phyloP scores from a whole-genome alignment of 2,888 invertebrate genomes.

The Chrysolina americana region DNA sequence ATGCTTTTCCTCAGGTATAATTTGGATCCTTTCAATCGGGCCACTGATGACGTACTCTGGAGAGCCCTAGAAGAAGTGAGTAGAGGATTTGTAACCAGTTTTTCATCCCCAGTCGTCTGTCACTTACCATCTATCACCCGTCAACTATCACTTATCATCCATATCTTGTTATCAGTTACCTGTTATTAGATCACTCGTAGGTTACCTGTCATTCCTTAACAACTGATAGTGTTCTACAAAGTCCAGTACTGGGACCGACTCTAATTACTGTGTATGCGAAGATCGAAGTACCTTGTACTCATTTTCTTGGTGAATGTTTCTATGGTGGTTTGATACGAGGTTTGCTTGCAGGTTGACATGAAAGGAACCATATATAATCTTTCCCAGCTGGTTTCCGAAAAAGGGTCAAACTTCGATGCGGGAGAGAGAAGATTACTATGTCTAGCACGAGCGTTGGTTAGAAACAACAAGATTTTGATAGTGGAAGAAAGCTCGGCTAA shows the following conservation, averaged over 20 bases:
- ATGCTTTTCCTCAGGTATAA: constrained; percentile 73
- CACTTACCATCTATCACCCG: too few species aligned
- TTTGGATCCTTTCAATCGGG: constrained; percentile 85
- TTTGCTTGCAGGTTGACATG: constrained; percentile 77
- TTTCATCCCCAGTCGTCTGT: too few species aligned
- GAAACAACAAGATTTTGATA: constrained; percentile 84
- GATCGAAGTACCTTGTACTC: neutral
- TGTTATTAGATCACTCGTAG: too few species aligned
- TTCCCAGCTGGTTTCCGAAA: constrained; percentile 79
- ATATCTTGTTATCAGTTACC: too few species aligned
- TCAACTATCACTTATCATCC: neutral
- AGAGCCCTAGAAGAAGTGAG: constrained; percentile 78
- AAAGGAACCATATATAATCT: constrained; percentile 79
- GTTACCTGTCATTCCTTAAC: too few species aligned
- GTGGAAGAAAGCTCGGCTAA: constrained; percentile 95
- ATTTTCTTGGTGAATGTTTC: too few species aligned
- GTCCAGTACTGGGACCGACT: too few species aligned
- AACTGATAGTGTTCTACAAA: too few species aligned
- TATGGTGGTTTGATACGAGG: too few species aligned
- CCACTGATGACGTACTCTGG: constrained; percentile 82
- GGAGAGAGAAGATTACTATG: constrained; percentile 92
- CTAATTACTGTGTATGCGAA: too few species aligned
- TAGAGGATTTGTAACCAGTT: too few species aligned
- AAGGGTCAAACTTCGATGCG: constrained; percentile 88
- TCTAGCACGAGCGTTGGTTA: constrained; percentile 87